Percentiles rank a stretch among this genome's conserved stretches.
phyloP scores from a whole-genome alignment of 2,888 invertebrate species.

The Oscheius sp. region DNA sequence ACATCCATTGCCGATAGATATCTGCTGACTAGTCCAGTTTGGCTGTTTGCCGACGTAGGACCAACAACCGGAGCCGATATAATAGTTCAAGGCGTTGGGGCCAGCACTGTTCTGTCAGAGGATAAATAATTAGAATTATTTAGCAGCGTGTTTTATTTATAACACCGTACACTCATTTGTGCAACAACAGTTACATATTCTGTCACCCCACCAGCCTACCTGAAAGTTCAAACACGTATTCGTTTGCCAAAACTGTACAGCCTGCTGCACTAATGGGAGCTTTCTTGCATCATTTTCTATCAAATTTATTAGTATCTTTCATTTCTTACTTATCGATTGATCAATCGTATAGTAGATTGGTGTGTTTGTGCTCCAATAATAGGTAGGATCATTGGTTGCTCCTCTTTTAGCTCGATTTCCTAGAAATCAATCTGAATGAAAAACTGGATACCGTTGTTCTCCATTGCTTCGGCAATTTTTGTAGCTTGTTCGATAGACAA shows the following conservation, averaged over 20 bases:
- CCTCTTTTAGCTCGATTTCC: conserved; percentile 39
- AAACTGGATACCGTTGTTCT: background rate
- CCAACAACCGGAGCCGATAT: conserved; percentile 46
- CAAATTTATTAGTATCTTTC: background rate
- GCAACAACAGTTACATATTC: too few species aligned
- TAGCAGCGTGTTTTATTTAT: too few species aligned
- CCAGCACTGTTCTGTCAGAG: conserved; percentile 35
- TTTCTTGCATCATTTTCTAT: conserved; percentile 6
- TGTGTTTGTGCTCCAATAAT: conserved; percentile 34
- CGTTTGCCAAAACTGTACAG: conserved; percentile 16
- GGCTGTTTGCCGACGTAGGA: conserved; percentile 49
- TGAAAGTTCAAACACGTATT: conserved; percentile 25
- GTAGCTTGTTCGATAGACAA: conserved; percentile 11
- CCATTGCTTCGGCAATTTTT: conserved; percentile 7
- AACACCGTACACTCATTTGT: too few species aligned
- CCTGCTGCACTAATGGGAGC: background rate
- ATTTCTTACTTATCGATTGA: conserved; percentile 33
- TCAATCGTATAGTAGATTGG: conserved; percentile 45
- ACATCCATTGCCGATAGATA: conserved; percentile 47
- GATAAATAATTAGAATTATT: too few species aligned
- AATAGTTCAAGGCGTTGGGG: conserved; percentile 36
- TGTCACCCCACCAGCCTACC: background rate
- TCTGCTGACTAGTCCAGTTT: conserved; percentile 34
- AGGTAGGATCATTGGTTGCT: conserved; percentile 35
- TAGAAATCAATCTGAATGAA: background rate